Evolutionary conservation across 2,113 vertebrate genomes (phyloP).

Genomic region (Eulacestoma nigropectus): DNA sequence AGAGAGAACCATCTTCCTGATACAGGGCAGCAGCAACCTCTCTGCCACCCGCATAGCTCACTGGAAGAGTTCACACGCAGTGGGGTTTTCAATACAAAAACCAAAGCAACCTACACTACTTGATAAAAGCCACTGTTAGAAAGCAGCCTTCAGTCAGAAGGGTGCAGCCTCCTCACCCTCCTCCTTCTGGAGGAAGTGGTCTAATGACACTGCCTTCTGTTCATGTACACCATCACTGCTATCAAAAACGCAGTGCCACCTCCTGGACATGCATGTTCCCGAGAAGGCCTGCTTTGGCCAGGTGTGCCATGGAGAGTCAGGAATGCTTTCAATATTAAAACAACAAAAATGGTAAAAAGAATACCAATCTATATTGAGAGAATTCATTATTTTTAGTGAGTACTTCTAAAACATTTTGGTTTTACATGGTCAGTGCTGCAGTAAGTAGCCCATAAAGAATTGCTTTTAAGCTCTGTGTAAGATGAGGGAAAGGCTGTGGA

Average conservation of each 20-base stretch:
- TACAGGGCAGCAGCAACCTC: neutral
- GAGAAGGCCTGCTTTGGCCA: neutral
- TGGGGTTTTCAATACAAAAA: neutral
- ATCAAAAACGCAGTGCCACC: neutral
- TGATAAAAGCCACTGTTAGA: neutral
- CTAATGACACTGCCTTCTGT: neutral
- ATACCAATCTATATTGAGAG: accelerated
- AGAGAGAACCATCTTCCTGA: neutral
- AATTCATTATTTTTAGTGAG: neutral
- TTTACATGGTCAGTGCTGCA: neutral
- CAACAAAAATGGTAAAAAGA: neutral
- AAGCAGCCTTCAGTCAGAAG: neutral
- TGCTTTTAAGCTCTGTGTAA: neutral
- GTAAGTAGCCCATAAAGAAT: neutral
- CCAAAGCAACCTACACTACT: neutral
- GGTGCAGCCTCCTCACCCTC: neutral
- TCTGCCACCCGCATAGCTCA: neutral
- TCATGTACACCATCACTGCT: neutral
- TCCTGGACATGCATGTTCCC: neutral
- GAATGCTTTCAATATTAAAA: neutral
- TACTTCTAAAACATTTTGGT: neutral
- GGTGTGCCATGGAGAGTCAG: accelerated
- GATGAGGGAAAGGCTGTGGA: neutral
- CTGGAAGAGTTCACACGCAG: neutral
- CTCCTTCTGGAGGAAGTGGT: neutral